Evolutionary conservation across 2,113 vertebrate genomes (phyloP).

Genomic region (Crypturellus undulatus): DNA sequence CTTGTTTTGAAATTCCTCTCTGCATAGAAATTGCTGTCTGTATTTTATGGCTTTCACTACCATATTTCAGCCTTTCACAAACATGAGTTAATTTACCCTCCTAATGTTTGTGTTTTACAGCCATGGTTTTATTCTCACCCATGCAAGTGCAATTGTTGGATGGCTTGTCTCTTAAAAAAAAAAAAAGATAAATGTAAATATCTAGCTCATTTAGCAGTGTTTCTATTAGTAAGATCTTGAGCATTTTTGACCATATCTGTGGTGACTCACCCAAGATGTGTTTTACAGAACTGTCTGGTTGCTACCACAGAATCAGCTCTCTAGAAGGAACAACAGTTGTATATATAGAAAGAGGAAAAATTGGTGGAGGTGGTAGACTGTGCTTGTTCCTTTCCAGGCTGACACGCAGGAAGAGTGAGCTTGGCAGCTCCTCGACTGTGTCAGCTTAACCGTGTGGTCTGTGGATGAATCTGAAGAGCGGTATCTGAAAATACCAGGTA

Average conservation of each 20-base stretch:
- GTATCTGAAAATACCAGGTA: neutral
- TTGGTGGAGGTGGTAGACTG: neutral
- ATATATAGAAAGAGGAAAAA: neutral
- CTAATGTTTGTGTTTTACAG: neutral
- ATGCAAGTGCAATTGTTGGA: neutral
- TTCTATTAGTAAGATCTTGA: neutral
- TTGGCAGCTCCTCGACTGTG: neutral
- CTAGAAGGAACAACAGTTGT: neutral
- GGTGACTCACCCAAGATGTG: neutral
- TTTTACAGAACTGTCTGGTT: neutral
- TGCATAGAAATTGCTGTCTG: neutral
- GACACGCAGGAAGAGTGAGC: neutral
- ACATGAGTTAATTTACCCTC: neutral
- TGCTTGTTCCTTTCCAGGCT: neutral
- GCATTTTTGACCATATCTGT: neutral
- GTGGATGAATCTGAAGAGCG: neutral
- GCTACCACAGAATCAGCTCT: neutral
- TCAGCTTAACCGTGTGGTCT: neutral
- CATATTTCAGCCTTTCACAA: neutral
- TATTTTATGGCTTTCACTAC: neutral
- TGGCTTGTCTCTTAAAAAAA: neutral
- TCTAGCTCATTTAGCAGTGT: neutral
- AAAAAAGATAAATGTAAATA: neutral
- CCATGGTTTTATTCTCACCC: neutral
- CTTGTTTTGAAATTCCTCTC: neutral